A percentile compares a stretch with the other conserved stretches of the same genome.
Evolutionary conservation across 1,140 invertebrate genomes (phyloP).

Genomic region (Bombus huntii): DNA sequence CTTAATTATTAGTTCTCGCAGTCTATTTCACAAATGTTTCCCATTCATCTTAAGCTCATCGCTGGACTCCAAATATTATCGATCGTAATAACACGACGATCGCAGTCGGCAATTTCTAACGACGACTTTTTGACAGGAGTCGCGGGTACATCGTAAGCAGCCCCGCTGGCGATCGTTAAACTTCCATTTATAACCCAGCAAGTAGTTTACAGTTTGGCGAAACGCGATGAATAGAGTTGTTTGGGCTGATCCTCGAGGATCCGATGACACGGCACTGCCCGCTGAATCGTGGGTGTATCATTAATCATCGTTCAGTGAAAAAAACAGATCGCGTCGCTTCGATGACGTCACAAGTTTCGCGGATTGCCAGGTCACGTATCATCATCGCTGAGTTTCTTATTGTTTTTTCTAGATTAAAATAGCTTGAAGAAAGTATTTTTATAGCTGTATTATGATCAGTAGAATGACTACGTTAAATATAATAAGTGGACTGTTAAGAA

Average conservation of each 20-base stretch:
- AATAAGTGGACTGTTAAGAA: not conserved
- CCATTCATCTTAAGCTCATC: not conserved
- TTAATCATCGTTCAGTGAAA: constrained; percentile 74
- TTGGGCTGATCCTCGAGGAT: constrained; percentile 62
- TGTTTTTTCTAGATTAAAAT: not conserved
- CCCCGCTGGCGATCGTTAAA: constrained; percentile 39
- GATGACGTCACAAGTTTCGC: constrained; percentile 47
- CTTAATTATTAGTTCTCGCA: not conserved
- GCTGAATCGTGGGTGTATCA: constrained; percentile 71
- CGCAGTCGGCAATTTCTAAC: not conserved
- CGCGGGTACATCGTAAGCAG: constrained; percentile 4
- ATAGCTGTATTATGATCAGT: too few species aligned
- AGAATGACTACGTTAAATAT: too few species aligned
- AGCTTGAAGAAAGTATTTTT: not conserved
- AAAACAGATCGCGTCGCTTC: constrained; percentile 21
- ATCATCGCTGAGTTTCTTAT: constrained; percentile 2
- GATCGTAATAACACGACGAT: not conserved
- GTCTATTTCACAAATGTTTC: not conserved
- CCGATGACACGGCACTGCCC: constrained; percentile 75
- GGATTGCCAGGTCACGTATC: not conserved
- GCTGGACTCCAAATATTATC: not conserved
- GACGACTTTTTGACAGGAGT: not conserved
- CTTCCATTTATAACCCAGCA: constrained; percentile 49
- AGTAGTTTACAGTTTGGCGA: constrained; percentile 41
- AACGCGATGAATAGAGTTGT: constrained; percentile 68